Evolutionary conservation across 2,888 invertebrate species (phyloP), one percentile per base, ranked within the genome.

Genomic region (Lysandra bellargus): DNA sequence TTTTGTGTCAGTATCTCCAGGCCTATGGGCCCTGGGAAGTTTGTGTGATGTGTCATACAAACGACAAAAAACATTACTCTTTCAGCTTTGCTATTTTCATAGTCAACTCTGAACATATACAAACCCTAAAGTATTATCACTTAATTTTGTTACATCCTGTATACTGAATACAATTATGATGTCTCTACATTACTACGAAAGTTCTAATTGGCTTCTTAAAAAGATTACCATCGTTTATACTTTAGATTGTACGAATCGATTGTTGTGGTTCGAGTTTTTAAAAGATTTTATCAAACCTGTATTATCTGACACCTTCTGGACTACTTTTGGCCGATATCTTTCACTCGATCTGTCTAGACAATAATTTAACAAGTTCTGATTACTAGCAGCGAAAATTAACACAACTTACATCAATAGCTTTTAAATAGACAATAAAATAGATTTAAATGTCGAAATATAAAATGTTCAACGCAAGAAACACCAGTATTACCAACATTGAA

Each of bases 131-230:
- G 49, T 49, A 49, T 49, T 2, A 49, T 49, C 12, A 49, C 49
- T 49, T 49, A 2, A 9, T 49, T 49, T 49, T 49, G 49, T 49
- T 49, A 9, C 49, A 12, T 2, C 9, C 2, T 12, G 2, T 49
- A 9, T 3, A 49, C 49, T 49, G 9, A 49, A 49, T 49, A 49
- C 12, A 2, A 49, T 49, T 49, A 12, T 49, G 2, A 49, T 49
- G 49, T 49, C 23, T 60, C 17, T 37, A 76, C 40, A 23, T 75
- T 23, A 23, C 44, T 75, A 75, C n/a, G 49, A 75, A 75, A 78
- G 40, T 79, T 53, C 64, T 74, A 64, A 74, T 78, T 78, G 61
- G 40, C 61, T 79, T 69, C 33, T 57, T 74, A 78, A 74, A 44
- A 64, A 33, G 76, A 53, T 76, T 17, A 53, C 33, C 6, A 76